phyloP scores from a whole-genome alignment of 1,140 invertebrate genomes.

The Lepidurus apus region DNA sequence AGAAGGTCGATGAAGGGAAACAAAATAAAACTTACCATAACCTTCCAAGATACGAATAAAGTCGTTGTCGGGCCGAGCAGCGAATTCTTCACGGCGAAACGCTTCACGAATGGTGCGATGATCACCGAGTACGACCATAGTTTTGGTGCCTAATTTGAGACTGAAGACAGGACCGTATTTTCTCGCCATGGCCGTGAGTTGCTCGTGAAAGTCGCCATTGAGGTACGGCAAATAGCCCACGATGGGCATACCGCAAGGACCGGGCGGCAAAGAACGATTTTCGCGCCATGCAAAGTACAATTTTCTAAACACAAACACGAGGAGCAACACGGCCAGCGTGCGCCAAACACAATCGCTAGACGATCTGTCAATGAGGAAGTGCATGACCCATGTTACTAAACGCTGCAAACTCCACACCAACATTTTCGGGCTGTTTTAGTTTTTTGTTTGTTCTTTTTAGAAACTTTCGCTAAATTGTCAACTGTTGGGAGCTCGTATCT shows the following conservation, averaged over 20 bases:
- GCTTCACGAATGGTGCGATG: conserved; percentile 74
- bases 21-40: conserved; percentile 65
- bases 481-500: background rate
- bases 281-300: conserved; percentile 25
- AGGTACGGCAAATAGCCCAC: conserved; percentile 75
- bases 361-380: conserved; percentile 29
- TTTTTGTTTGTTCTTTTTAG: background rate
- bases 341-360: conserved; percentile 31
- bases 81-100: conserved; percentile 77
- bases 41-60: conserved; percentile 80
- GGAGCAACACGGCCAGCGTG: conserved; percentile 29
- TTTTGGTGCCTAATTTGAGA: conserved; percentile 68
- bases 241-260: conserved; percentile 75
- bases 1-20: background rate
- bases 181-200: conserved; percentile 64
- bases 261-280: conserved; percentile 59
- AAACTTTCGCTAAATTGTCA: background rate
- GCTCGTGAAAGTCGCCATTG: conserved; percentile 67
- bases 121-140: conserved; percentile 78
- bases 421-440: conserved; percentile 22
- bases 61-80: conserved; percentile 72
- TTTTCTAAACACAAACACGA: conserved; percentile 7
- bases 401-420: conserved; percentile 32
- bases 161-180: conserved; percentile 76
- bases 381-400: conserved; percentile 28